These are phyloP conservation scores for Scartelaos histophorus DNA, from an alignment of 2,113 vertebrate genomes.

Conservation along the genomic window DNA sequence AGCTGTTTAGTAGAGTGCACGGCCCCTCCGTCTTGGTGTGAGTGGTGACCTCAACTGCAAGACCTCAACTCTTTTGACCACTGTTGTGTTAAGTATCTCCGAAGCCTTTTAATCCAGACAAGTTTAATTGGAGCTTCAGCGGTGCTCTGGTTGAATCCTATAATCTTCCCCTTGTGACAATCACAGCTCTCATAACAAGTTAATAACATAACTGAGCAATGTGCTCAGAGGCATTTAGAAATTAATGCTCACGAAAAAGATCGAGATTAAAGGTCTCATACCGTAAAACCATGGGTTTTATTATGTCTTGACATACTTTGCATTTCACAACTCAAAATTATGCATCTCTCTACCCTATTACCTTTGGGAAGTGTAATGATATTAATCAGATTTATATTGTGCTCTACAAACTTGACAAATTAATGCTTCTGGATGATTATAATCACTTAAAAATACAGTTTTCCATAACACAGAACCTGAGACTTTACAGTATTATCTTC, in stretches of 20 bases:
- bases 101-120: slow-evolving; percentile 36
- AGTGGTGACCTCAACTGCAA: no score
- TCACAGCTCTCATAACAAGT: slow-evolving; percentile 20
- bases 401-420: no score
- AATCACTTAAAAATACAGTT: not conserved
- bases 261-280: not conserved
- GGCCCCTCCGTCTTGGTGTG: not conserved
- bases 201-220: slow-evolving; percentile 22
- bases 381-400: no score
- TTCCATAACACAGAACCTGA: not conserved
- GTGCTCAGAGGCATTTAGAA: not conserved
- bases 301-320: not conserved
- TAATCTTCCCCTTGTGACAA: slow-evolving; percentile 22
- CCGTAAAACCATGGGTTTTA: not conserved
- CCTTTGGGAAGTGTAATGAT: not conserved
- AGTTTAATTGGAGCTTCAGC: slow-evolving; percentile 31
- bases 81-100: slow-evolving; percentile 49
- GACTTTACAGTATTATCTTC: slow-evolving; percentile 14
- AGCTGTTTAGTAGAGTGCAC: not conserved
- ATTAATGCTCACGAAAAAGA: slow-evolving; percentile 19
- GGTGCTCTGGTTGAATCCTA: slow-evolving; percentile 21
- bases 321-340: not conserved
- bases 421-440: not conserved
- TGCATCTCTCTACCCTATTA: not conserved
- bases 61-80: slow-evolving; percentile 28